Conservation (phyloP, 1,140 invertebrate genomes). For the Caenorhabditis remanei region DNA sequence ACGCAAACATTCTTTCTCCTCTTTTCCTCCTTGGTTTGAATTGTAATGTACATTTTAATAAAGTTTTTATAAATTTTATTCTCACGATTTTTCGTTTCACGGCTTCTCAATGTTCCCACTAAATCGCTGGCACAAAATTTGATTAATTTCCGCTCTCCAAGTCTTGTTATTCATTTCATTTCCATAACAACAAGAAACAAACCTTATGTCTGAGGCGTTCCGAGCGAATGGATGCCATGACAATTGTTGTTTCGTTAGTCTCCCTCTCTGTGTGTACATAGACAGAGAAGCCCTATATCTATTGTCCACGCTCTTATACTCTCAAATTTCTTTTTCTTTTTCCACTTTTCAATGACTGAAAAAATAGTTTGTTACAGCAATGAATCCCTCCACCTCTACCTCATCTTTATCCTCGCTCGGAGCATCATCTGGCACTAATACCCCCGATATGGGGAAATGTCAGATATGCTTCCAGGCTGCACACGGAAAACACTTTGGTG, state of each 20-base stretch:
- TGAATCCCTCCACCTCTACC: background rate
- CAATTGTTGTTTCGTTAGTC: conserved; percentile 6
- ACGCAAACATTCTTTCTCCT: background rate
- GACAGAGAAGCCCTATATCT: background rate
- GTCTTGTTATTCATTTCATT: background rate
- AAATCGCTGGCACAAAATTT: background rate
- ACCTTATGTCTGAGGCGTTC: background rate
- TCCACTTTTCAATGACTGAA: no score
- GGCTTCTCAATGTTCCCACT: no score
- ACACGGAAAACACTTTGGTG: conserved; percentile 60
- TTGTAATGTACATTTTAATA: conserved; percentile 43
- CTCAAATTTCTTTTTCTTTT: background rate
- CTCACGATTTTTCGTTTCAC: background rate
- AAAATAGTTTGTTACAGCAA: background rate
- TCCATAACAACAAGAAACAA: background rate
- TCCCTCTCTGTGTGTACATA: background rate
- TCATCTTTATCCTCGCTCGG: background rate
- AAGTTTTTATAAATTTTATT: background rate
- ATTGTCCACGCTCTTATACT: background rate
- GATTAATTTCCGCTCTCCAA: background rate
- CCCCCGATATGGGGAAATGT: conserved; percentile 35
- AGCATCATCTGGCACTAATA: background rate
- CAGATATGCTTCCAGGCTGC: conserved; percentile 48
- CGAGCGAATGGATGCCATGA: background rate
- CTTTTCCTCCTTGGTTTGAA: background rate